phyloP scores from a whole-genome alignment of 2,888 invertebrate species.

The Polyommatus icarus region DNA sequence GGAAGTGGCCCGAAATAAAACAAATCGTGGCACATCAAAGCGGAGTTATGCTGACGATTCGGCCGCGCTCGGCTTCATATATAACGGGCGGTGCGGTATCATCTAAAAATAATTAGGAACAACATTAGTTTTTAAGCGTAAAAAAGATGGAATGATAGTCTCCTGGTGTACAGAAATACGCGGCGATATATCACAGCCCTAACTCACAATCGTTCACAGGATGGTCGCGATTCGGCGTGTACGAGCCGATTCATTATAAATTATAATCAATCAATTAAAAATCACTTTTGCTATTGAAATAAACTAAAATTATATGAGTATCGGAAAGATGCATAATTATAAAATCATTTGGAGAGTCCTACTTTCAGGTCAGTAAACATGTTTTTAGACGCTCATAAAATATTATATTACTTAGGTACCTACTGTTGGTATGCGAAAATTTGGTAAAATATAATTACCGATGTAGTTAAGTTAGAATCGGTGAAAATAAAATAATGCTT shows the following conservation, averaged over 20 bases:
- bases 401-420: not conserved
- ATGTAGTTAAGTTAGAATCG: not conserved
- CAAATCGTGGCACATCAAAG: conserved; percentile 79
- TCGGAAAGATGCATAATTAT: too few relatives aligned
- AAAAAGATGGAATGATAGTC: conserved; percentile 71
- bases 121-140: conserved; percentile 80
- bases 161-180: conserved; percentile 72
- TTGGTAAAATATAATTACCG: not conserved
- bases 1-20: conserved; percentile 74
- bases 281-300: not conserved
- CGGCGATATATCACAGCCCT: conserved; percentile 69
- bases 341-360: too few relatives aligned
- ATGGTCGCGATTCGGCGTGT: conserved; percentile 47
- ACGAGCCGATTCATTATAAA: not conserved
- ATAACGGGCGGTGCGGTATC: conserved; percentile 77
- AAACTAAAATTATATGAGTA: too few relatives aligned
- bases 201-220: conserved; percentile 68
- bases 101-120: conserved; percentile 80
- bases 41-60: conserved; percentile 79
- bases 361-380: not conserved
- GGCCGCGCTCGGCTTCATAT: conserved; percentile 74
- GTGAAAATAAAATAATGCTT: not conserved
- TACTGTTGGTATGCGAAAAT: not conserved
- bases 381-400: not conserved
- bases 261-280: not conserved